A percentile compares a stretch with the other conserved stretches of the same genome.
These are phyloP conservation scores for Lanius collurio DNA, from an alignment of 2,113 vertebrate genomes.

Conservation along the genomic window DNA sequence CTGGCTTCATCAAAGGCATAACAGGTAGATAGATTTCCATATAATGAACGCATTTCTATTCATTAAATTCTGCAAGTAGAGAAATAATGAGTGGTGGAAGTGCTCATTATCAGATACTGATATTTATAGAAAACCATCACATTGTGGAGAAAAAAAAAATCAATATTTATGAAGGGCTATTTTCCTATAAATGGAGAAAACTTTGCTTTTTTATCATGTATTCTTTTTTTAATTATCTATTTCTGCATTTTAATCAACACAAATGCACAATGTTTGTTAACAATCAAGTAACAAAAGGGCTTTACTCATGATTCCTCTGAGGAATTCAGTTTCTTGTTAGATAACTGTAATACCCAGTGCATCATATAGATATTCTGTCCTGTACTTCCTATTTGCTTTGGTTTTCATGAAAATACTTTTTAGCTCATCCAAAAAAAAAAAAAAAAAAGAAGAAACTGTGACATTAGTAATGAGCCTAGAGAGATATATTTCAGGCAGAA, in stretches of 20 bases:
- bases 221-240: neutral
- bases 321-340: neutral
- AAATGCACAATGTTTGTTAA: conserved; percentile 17
- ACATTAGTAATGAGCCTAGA: neutral
- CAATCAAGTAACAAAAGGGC: neutral
- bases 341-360: neutral
- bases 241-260: conserved; percentile 45
- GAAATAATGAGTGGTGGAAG: conserved; percentile 44
- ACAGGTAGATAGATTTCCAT: conserved; percentile 61
- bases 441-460: neutral
- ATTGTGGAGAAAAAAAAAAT: neutral
- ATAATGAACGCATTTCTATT: conserved; percentile 67
- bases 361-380: neutral
- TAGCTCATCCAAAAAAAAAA: neutral
- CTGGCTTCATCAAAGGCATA: conserved; percentile 52
- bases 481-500: neutral
- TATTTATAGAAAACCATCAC: conserved; percentile 52
- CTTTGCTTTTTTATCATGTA: neutral
- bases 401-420: neutral
- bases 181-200: conserved; percentile 22
- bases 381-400: conserved; percentile 22
- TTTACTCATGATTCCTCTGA: neutral
- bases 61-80: conserved; percentile 68
- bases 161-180: conserved; percentile 29
- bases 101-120: conserved; percentile 44